Evolutionary conservation across 2,888 invertebrate genomes (phyloP).

Genomic region (Alitta virens): DNA sequence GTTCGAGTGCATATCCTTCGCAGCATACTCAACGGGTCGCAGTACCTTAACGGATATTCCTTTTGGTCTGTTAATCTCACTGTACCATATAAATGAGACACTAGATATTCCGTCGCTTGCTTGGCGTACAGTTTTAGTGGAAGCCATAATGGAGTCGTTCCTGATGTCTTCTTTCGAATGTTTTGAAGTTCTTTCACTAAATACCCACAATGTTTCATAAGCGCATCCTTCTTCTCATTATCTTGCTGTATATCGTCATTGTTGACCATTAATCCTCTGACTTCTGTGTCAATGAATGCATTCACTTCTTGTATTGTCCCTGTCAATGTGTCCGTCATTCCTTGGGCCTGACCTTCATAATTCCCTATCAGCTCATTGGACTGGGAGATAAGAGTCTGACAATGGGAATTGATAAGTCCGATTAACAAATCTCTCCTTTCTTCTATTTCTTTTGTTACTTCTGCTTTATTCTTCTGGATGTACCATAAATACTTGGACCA

Average conservation of each 20-base stretch:
- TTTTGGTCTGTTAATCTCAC: constrained; percentile 2
- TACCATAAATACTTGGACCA: neutral
- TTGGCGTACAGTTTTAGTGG: constrained; percentile 3
- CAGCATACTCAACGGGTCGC: neutral
- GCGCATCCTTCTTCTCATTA: no score
- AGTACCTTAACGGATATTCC: neutral
- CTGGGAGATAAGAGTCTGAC: no score
- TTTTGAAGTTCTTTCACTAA: neutral
- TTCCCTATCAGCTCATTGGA: no score
- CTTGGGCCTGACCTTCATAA: no score
- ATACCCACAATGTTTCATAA: no score
- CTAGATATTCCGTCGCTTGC: constrained; percentile 1
- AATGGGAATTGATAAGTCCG: neutral
- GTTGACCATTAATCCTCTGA: no score
- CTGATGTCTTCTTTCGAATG: neutral
- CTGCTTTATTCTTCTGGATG: neutral
- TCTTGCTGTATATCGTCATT: no score
- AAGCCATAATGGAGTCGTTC: constrained; percentile 6
- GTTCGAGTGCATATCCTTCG: constrained; percentile 3
- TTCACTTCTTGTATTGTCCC: no score
- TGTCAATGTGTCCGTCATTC: no score
- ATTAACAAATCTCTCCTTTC: neutral
- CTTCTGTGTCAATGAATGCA: no score
- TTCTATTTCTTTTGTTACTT: neutral
- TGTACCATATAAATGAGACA: constrained; percentile 4